phyloP scores from a whole-genome alignment of 2,113 vertebrate species.

The Mola mola region DNA sequence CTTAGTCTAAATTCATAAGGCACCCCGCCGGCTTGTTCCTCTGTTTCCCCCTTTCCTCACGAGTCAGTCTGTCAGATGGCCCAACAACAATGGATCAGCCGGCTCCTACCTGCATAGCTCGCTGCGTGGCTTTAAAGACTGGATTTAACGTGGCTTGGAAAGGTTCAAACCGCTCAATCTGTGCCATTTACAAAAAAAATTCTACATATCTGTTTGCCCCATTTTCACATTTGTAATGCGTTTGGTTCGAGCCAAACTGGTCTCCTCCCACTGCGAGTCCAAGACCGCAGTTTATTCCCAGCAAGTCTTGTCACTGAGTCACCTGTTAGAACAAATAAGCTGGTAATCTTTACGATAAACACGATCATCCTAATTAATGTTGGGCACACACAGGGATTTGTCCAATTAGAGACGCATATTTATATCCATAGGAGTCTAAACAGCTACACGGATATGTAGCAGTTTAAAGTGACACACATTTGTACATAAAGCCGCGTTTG shows the following conservation, averaged over 20 bases:
- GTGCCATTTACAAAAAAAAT: conserved; percentile 49
- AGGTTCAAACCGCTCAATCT: conserved; percentile 71
- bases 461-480: conserved; percentile 32
- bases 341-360: conserved; percentile 80
- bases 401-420: conserved; percentile 72
- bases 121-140: conserved; percentile 73
- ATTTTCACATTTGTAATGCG: conserved; percentile 69
- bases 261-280: conserved; percentile 43
- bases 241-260: conserved; percentile 45
- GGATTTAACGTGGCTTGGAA: conserved; percentile 77
- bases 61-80: conserved; percentile 78
- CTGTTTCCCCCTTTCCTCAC: conserved; percentile 64
- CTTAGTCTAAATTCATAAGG: conserved; percentile 82
- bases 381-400: conserved; percentile 74
- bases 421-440: conserved; percentile 58
- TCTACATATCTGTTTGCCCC: conserved; percentile 66
- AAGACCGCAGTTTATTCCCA: conserved; percentile 51
- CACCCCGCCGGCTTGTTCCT: conserved; percentile 69
- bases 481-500: conserved; percentile 34
- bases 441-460: conserved; percentile 18
- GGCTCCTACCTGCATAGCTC: conserved; percentile 71
- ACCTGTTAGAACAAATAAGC: conserved; percentile 73
- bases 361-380: conserved; percentile 77
- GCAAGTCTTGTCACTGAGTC: conserved; percentile 65
- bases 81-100: conserved; percentile 75